phyloP scores from a whole-genome alignment of 2,888 invertebrate species.

The Stramonita haemastoma region DNA sequence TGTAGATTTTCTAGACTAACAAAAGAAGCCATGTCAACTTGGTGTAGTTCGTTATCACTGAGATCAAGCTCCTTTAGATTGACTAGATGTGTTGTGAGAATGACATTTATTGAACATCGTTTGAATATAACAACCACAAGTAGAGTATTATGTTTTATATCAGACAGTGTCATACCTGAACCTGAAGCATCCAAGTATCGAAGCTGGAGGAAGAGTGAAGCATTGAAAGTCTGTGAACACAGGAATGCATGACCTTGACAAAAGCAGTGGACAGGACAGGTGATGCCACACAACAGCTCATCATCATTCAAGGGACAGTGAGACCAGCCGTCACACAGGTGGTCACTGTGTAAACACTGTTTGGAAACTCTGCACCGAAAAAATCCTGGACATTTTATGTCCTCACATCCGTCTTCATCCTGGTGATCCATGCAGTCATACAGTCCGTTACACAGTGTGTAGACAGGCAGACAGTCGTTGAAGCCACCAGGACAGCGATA shows the following conservation, averaged over 20 bases:
- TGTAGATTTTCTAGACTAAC: neutral
- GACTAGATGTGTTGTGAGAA: neutral
- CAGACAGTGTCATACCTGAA: neutral
- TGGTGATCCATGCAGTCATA: neutral
- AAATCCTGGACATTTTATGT: neutral
- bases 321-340: conserved; percentile 16
- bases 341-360: neutral
- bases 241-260: conserved; percentile 6
- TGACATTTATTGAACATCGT: neutral
- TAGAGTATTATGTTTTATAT: neutral
- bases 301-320: conserved; percentile 12
- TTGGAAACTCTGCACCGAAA: neutral
- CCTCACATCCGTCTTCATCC: neutral
- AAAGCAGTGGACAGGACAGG: neutral
- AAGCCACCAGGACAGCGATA: neutral
- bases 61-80: neutral
- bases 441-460: neutral
- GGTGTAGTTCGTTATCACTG: neutral
- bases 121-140: neutral
- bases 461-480: conserved; percentile 2
- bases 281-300: neutral
- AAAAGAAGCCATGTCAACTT: neutral
- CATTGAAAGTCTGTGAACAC: neutral
- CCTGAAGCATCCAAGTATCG: neutral
- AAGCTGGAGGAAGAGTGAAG: neutral